Base-by-base conservation (phyloP, 2,888 invertebrate species). In the Amphipoea oculea region DNA sequence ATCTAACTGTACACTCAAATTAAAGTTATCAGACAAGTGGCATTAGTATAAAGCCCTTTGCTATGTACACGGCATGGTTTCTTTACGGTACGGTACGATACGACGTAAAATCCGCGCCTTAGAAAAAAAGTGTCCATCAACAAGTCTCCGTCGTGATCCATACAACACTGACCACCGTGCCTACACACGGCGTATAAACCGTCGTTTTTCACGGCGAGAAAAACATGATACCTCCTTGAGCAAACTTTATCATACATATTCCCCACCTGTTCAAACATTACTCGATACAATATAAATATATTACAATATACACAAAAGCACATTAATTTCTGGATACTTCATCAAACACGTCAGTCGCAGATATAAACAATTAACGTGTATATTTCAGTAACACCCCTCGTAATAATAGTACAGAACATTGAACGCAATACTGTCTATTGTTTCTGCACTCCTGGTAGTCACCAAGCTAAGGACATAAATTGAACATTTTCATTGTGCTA, bases 271-370 rank as follows among this genome's bases (percentile, higher is more conserved):
- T 73, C 66, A 51, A 62, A 79, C 36, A 66, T 42, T 14, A n/a
- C 20, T n/a, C 36, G 4, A 54, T 20, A 42, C 1, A 54, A 65
- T 65, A 29, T 9, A 29, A 36, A 63, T 5, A 63, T 23, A 78
- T 60, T n/a, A 48, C 7, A 29, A 54, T 17, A 78, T 17, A 40
- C n/a, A 12, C n/a, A 51, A 79, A 66, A 75, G 5, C 2, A 73
- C 29, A 63, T 65, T 67, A 23, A 71, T 67, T 63, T 57, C 67
- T 62, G 12, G 29, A 29, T 12, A 82, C 54, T 48, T 40, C 1
- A 63, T 48, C 11, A 57, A 77, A 82, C 54, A 63, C 14, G 70
- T 40, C 69, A 83, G 51, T 62, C 17, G 6, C 60, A 77, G 17
- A 12, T 57, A 67, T 5, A 5, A 63, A 69, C 57, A 42, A 65